Conservation (phyloP, 2,113 vertebrate species). For the Parus major region DNA sequence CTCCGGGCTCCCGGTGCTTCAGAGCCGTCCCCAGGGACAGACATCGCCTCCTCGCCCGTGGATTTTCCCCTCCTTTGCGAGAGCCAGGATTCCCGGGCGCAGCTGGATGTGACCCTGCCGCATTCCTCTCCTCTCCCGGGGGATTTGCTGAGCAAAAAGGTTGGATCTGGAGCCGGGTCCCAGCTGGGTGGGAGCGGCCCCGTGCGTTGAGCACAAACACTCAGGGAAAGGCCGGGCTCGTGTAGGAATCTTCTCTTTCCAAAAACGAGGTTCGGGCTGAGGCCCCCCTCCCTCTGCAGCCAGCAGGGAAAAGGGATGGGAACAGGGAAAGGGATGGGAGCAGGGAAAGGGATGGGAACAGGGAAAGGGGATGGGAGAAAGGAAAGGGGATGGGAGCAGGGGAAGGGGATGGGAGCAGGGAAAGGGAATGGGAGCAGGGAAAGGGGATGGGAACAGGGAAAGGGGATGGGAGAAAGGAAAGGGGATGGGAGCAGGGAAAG, state of each 20-base stretch:
- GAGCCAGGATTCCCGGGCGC: not conserved
- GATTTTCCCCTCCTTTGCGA: not conserved
- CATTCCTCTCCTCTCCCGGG: conserved; percentile 3
- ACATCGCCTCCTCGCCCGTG: not conserved
- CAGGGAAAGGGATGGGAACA: not conserved
- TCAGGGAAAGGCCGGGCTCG: not conserved
- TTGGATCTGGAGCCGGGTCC: not conserved
- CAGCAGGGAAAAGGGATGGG: not conserved
- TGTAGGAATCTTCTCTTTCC: not conserved
- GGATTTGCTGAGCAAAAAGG: not conserved
- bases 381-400: not conserved
- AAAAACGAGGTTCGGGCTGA: not conserved
- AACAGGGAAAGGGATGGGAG: not conserved
- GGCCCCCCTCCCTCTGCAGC: not conserved
- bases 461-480: not conserved
- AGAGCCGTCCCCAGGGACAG: not conserved
- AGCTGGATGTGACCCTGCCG: not conserved
- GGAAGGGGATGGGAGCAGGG: not conserved
- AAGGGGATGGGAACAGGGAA: not conserved
- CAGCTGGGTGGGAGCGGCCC: conserved; percentile 52
- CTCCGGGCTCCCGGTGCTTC: not conserved
- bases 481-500: not conserved
- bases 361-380: not conserved
- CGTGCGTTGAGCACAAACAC: not conserved
- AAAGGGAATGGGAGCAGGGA: not conserved